phyloP scores from a whole-genome alignment of 1,140 invertebrate species.

The Chironomus striatipennis region DNA sequence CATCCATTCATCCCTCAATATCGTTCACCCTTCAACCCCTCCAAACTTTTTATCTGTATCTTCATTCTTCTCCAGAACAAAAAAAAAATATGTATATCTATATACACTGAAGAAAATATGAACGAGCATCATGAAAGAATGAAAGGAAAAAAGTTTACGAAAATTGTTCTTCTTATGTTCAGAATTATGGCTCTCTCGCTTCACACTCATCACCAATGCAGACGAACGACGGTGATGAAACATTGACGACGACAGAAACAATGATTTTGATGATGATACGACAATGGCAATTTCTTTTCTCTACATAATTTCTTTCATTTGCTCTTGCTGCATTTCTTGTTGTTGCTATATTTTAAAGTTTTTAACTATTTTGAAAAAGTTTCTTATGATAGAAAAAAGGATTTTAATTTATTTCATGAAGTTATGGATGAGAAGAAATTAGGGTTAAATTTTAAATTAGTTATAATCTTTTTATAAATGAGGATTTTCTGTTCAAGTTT shows the following conservation, averaged over 20 bases:
- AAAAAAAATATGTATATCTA: not conserved
- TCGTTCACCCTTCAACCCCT: too few species aligned
- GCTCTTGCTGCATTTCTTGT: not conserved
- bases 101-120: not conserved
- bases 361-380: not conserved
- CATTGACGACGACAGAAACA: conserved; percentile 22
- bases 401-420: too few species aligned
- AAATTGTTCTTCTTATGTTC: conserved; percentile 19
- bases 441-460: not conserved
- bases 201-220: conserved; percentile 21
- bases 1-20: not conserved
- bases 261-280: conserved; percentile 23
- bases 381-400: not conserved
- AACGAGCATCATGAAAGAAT: not conserved
- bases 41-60: too few species aligned
- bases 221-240: conserved; percentile 9
- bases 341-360: not conserved
- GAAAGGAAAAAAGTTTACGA: conserved; percentile 5
- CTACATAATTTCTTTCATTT: not conserved
- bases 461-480: not conserved
- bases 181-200: conserved; percentile 16
- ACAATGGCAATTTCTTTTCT: conserved; percentile 17
- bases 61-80: too few species aligned
- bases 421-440: too few species aligned
- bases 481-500: too few species aligned